Percentiles rank a stretch among this genome's conserved stretches.
Evolutionary conservation across 2,113 vertebrate species (phyloP).

Genomic region (Caloenas nicobarica): DNA sequence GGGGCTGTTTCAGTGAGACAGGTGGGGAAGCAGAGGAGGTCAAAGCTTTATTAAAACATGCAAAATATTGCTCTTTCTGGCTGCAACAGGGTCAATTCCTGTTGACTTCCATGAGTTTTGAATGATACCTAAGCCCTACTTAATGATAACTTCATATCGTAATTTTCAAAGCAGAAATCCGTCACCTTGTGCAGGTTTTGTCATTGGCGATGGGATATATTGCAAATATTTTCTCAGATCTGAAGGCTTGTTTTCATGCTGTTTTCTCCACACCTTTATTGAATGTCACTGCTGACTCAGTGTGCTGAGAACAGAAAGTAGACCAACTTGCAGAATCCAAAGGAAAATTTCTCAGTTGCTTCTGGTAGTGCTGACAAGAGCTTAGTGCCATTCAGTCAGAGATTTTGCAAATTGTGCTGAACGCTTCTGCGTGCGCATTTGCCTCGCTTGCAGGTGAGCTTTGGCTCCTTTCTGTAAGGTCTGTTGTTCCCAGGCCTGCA

Average conservation of each 20-base stretch:
- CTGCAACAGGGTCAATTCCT: not conserved
- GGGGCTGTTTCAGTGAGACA: not conserved
- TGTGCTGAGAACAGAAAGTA: not conserved
- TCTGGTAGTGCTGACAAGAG: accelerated
- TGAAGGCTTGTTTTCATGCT: not conserved
- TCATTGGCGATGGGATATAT: not conserved
- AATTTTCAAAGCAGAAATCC: not conserved
- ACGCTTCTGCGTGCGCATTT: accelerated
- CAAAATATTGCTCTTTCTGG: not conserved
- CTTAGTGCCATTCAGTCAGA: not conserved
- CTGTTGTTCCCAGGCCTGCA: not conserved
- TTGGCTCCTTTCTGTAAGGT: not conserved
- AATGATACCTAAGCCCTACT: not conserved
- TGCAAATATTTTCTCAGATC: not conserved
- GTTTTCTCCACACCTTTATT: not conserved
- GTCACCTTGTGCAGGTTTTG: not conserved
- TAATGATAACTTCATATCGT: not conserved
- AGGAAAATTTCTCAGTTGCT: not conserved
- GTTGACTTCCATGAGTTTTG: not conserved
- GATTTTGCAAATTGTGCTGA: not conserved
- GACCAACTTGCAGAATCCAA: not conserved
- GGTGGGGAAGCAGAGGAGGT: not conserved
- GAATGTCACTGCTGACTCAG: not conserved
- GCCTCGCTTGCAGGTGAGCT: not conserved
- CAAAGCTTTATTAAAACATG: not conserved